phyloP scores from a whole-genome alignment of 2,113 vertebrate species.

The Pluvianellus socialis region DNA sequence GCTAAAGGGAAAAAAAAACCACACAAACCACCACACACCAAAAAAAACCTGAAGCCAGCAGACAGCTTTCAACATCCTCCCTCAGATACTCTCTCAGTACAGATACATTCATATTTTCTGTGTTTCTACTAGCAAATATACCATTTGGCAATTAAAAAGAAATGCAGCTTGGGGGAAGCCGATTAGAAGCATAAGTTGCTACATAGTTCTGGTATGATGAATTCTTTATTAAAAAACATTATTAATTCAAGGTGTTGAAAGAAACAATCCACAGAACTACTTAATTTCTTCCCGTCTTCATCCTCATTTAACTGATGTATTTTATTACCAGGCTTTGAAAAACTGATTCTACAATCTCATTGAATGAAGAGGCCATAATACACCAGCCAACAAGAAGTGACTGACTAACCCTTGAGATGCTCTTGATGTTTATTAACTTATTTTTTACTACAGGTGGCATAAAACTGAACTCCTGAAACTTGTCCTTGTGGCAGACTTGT shows the following conservation, averaged over 20 bases:
- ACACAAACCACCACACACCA: not conserved
- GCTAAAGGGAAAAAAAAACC: not conserved
- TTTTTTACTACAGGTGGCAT: not conserved
- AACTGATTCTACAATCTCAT: not conserved
- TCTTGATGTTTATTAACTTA: not conserved
- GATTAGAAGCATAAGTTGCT: not conserved
- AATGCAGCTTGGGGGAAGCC: not conserved
- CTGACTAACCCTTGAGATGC: not conserved
- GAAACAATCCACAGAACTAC: not conserved
- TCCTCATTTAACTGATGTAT: not conserved
- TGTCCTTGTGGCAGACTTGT: not conserved
- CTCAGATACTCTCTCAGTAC: not conserved
- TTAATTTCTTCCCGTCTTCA: not conserved
- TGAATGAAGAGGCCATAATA: not conserved
- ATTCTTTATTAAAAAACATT: not conserved
- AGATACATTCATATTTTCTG: not conserved
- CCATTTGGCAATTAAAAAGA: not conserved
- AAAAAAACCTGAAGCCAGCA: not conserved
- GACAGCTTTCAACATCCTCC: not conserved
- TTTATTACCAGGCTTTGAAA: not conserved
- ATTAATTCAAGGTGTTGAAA: slow-evolving; percentile 40
- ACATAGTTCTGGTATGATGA: not conserved
- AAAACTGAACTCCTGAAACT: not conserved
- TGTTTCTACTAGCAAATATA: not conserved
- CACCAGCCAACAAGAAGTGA: not conserved